Evolutionary conservation across 2,113 vertebrate genomes (phyloP).

Genomic region (Psilopsiagon aymara): DNA sequence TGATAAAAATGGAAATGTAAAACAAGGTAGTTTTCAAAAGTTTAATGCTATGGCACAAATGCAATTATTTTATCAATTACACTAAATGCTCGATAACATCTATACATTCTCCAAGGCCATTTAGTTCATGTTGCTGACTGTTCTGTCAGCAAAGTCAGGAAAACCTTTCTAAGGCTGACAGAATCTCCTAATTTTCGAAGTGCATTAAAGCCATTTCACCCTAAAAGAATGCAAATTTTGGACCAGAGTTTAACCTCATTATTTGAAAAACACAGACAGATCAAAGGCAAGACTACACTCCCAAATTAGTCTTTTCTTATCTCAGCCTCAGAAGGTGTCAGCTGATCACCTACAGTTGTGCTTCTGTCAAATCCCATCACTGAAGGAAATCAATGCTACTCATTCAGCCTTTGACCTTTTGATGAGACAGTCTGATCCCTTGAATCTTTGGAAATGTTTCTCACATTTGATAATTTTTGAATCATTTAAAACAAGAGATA

Average conservation of each 20-base stretch:
- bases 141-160: neutral
- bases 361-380: conserved; percentile 59
- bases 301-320: conserved; percentile 62
- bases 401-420: conserved; percentile 38
- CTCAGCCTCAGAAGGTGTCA: conserved; percentile 66
- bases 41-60: conserved; percentile 18
- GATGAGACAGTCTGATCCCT: conserved; percentile 69
- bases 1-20: neutral
- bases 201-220: neutral
- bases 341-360: conserved; percentile 66
- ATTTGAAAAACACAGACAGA: conserved; percentile 56
- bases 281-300: conserved; percentile 16
- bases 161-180: neutral
- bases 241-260: neutral
- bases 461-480: neutral
- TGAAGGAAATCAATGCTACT: conserved; percentile 61
- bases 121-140: neutral
- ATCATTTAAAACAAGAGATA: neutral
- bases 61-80: conserved; percentile 53
- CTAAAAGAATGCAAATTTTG: neutral
- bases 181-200: neutral
- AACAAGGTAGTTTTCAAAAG: neutral
- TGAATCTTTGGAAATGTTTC: conserved; percentile 31
- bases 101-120: neutral
- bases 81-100: neutral